phyloP scores from a whole-genome alignment of 2,888 invertebrate genomes.

The Desoria tigrina region DNA sequence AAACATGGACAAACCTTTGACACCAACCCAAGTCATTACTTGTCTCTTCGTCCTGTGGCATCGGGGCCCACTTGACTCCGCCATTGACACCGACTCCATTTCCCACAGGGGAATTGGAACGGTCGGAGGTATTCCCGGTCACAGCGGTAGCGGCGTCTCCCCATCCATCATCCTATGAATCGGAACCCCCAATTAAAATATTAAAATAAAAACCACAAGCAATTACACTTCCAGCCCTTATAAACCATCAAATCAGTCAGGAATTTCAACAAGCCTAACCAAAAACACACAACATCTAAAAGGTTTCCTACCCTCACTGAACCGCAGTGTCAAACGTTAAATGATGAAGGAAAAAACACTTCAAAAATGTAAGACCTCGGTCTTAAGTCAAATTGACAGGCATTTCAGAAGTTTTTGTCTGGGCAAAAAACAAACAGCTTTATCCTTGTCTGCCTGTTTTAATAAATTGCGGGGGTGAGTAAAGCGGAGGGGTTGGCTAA shows the following conservation, averaged over 20 bases:
- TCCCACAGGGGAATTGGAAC: constrained; percentile 71
- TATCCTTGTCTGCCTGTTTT: neutral
- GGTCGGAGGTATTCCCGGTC: constrained; percentile 94
- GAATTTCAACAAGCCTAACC: too few relatives aligned
- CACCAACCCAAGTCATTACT: constrained; percentile 48
- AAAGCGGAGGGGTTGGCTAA: neutral
- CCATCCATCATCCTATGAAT: constrained; percentile 92
- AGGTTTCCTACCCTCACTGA: too few relatives aligned
- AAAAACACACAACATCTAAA: too few relatives aligned
- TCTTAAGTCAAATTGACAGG: constrained; percentile 3
- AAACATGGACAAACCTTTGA: constrained; percentile 50
- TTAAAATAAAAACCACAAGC: too few relatives aligned
- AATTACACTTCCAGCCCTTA: too few relatives aligned
- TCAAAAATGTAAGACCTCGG: too few relatives aligned
- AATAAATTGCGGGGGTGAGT: constrained; percentile 22
- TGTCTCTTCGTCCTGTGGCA: constrained; percentile 42
- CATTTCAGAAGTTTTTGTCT: neutral
- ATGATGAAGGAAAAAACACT: too few relatives aligned
- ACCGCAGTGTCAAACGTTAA: too few relatives aligned
- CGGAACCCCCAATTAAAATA: constrained; percentile 18
- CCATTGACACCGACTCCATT: constrained; percentile 43
- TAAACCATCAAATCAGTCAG: too few relatives aligned
- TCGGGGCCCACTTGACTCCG: constrained; percentile 50
- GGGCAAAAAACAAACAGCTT: too few relatives aligned
- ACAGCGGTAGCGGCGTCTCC: constrained; percentile 98